phyloP scores from a whole-genome alignment of 2,113 vertebrate genomes.

The Gnathonemus longibarbis region DNA sequence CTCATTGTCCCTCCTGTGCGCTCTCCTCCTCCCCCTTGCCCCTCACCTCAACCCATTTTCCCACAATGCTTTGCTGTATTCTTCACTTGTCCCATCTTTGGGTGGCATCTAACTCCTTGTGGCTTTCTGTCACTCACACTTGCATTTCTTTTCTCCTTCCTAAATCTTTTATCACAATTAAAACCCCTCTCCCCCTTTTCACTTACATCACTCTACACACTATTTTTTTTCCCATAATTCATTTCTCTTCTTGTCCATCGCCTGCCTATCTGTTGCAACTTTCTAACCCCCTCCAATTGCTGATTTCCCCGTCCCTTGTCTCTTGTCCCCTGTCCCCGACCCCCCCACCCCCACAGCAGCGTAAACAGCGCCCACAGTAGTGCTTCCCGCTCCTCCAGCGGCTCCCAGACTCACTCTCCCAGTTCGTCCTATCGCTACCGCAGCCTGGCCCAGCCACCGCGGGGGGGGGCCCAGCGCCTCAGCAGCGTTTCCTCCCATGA shows the following conservation, averaged over 20 bases:
- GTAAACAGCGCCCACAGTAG: slow-evolving; percentile 65
- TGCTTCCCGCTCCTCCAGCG: slow-evolving; percentile 57
- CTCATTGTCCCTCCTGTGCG: slow-evolving; percentile 53
- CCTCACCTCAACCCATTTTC: not conserved
- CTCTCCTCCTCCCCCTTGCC: slow-evolving; percentile 12
- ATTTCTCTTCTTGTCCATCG: not conserved
- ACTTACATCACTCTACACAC: not conserved
- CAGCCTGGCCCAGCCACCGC: slow-evolving; percentile 85
- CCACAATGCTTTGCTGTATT: not conserved
- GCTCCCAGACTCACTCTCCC: slow-evolving; percentile 45
- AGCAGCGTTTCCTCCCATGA: slow-evolving; percentile 97
- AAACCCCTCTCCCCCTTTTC: not conserved
- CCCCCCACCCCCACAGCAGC: slow-evolving; percentile 54
- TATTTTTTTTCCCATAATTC: not conserved
- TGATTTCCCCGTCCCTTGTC: no score
- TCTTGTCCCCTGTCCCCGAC: slow-evolving; percentile 25
- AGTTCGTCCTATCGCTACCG: slow-evolving; percentile 84
- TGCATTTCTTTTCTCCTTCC: not conserved
- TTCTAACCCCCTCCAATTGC: not conserved
- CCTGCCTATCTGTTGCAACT: not conserved
- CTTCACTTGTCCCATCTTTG: not conserved
- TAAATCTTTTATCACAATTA: not conserved
- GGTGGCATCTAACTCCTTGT: not conserved
- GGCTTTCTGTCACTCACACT: not conserved
- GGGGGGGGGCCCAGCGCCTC: slow-evolving; percentile 77